A percentile compares a stretch with the other conserved stretches of the same genome.
Conservation (phyloP, 1,140 invertebrate species). For the Papilio aristodemus region DNA sequence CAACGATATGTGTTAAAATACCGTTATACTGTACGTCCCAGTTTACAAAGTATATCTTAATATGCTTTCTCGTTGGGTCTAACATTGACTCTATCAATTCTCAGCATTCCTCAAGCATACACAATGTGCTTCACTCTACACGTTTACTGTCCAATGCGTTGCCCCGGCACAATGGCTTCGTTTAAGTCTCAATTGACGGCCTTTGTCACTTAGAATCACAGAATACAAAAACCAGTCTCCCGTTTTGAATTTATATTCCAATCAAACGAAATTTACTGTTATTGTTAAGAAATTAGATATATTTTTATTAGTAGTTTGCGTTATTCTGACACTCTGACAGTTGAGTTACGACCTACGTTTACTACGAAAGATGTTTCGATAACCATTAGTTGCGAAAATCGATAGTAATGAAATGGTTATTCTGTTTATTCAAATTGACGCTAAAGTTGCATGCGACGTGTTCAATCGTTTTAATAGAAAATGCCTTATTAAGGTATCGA, state of each 20-base stretch:
- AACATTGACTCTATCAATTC: slow-evolving; percentile 39
- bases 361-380: slow-evolving; percentile 16
- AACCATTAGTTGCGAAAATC: slow-evolving; percentile 11
- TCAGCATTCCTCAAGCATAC: slow-evolving; percentile 5
- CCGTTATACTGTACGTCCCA: background rate
- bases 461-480: background rate
- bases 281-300: background rate
- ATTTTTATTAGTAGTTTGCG: background rate
- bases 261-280: slow-evolving; percentile 31
- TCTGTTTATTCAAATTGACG: slow-evolving; percentile 7
- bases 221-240: slow-evolving; percentile 31
- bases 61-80: slow-evolving; percentile 14
- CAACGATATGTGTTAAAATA: too few species aligned
- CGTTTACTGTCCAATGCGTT: slow-evolving; percentile 23
- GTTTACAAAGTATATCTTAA: background rate
- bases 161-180: slow-evolving; percentile 54
- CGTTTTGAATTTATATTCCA: background rate
- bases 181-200: slow-evolving; percentile 59
- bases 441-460: background rate
- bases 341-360: slow-evolving; percentile 2
- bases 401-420: slow-evolving; percentile 16
- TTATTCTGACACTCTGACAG: slow-evolving; percentile 11
- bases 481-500: background rate
- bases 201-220: slow-evolving; percentile 51
- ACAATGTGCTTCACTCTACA: background rate